These are phyloP conservation scores for Mesembrinibis cayennensis DNA, from an alignment of 2,113 vertebrate species.

Conservation along the genomic window DNA sequence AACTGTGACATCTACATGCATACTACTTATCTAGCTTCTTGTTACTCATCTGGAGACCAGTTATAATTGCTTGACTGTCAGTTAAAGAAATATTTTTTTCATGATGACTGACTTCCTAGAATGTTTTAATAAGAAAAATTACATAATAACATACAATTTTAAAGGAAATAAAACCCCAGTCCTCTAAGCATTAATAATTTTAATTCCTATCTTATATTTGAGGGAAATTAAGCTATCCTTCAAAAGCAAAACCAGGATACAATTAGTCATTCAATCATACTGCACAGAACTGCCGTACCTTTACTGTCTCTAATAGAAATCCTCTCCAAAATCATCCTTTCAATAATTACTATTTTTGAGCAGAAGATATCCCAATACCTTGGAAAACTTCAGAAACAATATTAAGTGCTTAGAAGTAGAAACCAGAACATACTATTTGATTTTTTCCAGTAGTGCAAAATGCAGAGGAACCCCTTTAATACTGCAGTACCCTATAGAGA, in stretches of 20 bases:
- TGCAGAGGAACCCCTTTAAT: neutral
- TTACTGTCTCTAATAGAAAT: neutral
- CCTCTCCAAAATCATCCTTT: neutral
- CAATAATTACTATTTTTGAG: neutral
- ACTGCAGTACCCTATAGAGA: neutral
- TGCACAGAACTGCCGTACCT: neutral
- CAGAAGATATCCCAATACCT: neutral
- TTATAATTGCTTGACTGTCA: neutral
- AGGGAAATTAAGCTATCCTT: neutral
- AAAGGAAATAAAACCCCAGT: neutral
- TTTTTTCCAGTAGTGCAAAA: neutral
- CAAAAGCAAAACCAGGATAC: neutral
- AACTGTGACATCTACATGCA: slow-evolving; percentile 56
- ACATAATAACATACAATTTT: neutral
- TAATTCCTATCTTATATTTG: neutral
- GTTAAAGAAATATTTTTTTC: neutral
- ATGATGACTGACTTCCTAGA: neutral
- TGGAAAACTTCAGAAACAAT: neutral
- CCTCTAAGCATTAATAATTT: neutral
- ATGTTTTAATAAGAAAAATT: neutral
- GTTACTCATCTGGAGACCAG: neutral
- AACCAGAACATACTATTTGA: neutral
- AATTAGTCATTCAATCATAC: neutral
- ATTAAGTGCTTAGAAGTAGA: neutral
- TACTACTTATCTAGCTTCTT: neutral